phyloP scores from a whole-genome alignment of 1,140 invertebrate species.

The Aphelinus certus region DNA sequence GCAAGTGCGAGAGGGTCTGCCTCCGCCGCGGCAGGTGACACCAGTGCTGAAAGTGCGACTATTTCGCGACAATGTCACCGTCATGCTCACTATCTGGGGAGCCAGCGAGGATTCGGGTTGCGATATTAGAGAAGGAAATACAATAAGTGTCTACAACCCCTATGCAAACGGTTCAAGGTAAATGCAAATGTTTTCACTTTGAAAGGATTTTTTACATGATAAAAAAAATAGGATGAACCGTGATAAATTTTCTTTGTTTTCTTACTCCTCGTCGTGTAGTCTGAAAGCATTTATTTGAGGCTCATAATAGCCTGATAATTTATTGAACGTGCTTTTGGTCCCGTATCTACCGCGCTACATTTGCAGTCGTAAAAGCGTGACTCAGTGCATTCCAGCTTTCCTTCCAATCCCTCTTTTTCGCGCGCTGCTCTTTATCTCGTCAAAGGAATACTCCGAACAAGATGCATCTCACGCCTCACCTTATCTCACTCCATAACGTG shows the following conservation, averaged over 20 bases:
- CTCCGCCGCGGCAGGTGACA: constrained; percentile 59
- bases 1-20: constrained; percentile 52
- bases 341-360: not conserved
- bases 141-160: constrained; percentile 62
- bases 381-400: constrained; percentile 10
- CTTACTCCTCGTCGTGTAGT: too few species aligned
- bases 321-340: too few species aligned
- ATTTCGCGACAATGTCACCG: constrained; percentile 60
- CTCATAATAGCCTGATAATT: too few species aligned
- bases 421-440: not conserved
- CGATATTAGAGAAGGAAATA: constrained; percentile 69
- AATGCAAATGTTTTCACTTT: constrained; percentile 31
- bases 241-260: too few species aligned
- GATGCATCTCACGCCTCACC: not conserved
- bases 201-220: too few species aligned
- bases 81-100: constrained; percentile 70
- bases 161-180: constrained; percentile 65
- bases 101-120: constrained; percentile 66
- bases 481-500: not conserved
- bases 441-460: not conserved
- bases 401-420: not conserved
- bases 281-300: too few species aligned
- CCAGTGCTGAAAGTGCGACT: constrained; percentile 67
- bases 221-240: too few species aligned
- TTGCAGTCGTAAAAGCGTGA: not conserved